phyloP scores from a whole-genome alignment of 92 coral and sea anemone genomes.

The Palythoa grandiflora region DNA sequence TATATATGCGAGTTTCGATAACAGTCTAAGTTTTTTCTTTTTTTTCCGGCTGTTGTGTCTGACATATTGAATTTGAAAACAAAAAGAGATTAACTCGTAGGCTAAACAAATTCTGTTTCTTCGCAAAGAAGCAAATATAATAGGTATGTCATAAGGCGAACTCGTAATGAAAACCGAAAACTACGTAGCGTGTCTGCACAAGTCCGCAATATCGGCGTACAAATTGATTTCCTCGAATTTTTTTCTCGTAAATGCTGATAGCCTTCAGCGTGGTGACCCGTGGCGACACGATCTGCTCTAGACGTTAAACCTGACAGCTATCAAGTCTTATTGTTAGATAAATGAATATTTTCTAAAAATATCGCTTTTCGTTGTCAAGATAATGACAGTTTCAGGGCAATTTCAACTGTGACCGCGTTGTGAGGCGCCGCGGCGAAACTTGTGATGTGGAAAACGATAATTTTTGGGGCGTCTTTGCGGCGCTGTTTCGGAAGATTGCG shows the following conservation, averaged over 20 bases:
- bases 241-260: background rate
- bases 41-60: conserved; percentile 4
- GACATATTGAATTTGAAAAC: background rate
- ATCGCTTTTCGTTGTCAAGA: background rate
- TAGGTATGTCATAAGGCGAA: background rate
- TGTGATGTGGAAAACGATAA: conserved; percentile 3
- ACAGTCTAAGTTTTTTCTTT: background rate
- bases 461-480: background rate
- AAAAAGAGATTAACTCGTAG: conserved; percentile 32
- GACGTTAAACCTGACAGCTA: conserved; percentile 24
- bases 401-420: background rate
- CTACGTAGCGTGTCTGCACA: background rate
- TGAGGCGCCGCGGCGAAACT: conserved; percentile 5
- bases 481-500: background rate
- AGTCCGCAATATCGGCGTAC: background rate
- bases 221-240: background rate
- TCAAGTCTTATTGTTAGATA: conserved; percentile 18
- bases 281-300: background rate
- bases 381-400: background rate
- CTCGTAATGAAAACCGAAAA: background rate
- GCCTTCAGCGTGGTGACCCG: conserved; percentile 2
- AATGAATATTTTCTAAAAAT: background rate
- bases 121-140: conserved; percentile 5
- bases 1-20: background rate
- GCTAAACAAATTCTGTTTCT: conserved; percentile 18